These are phyloP conservation scores for Ophiothrix spiculata DNA, from an alignment of 35 echinoderm and acorn worm genomes.

Conservation along the genomic window DNA sequence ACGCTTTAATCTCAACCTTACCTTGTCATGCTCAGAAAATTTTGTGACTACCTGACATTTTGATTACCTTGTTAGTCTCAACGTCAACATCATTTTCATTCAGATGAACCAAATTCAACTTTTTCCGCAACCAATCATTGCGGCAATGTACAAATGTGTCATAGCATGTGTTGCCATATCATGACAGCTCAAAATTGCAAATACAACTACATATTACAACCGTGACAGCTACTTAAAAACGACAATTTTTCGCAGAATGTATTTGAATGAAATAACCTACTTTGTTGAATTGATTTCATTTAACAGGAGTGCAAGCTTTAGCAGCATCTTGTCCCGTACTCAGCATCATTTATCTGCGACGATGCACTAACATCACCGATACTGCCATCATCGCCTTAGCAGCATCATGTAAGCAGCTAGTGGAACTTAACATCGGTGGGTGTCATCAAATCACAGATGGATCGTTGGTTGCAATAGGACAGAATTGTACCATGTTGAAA, in stretches of 20 bases:
- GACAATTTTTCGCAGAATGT: not conserved
- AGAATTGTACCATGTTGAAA: constrained; percentile 63
- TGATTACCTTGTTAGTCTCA: too few relatives aligned
- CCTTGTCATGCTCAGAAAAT: too few relatives aligned
- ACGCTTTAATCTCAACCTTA: too few relatives aligned
- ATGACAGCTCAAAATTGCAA: not conserved
- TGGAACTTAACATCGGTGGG: constrained; percentile 87
- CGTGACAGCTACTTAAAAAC: not conserved
- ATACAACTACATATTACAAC: not conserved
- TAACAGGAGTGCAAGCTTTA: constrained; percentile 65
- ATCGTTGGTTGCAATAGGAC: constrained; percentile 70
- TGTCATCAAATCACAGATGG: constrained; percentile 68
- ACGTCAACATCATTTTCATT: too few relatives aligned
- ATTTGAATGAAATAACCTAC: not conserved
- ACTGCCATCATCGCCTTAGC: constrained; percentile 61
- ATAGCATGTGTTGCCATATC: too few relatives aligned
- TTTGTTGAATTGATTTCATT: too few relatives aligned
- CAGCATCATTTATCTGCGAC: constrained; percentile 55
- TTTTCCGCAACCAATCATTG: too few relatives aligned
- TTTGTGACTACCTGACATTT: too few relatives aligned
- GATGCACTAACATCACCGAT: constrained; percentile 70
- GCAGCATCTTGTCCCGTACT: constrained; percentile 68
- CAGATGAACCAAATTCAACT: too few relatives aligned
- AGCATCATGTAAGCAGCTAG: constrained; percentile 63
- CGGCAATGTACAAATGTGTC: too few relatives aligned